These are phyloP conservation scores for Enteromius paludinosus DNA, from an alignment of 2,797 vertebrate genomes.

Conservation along the genomic window DNA sequence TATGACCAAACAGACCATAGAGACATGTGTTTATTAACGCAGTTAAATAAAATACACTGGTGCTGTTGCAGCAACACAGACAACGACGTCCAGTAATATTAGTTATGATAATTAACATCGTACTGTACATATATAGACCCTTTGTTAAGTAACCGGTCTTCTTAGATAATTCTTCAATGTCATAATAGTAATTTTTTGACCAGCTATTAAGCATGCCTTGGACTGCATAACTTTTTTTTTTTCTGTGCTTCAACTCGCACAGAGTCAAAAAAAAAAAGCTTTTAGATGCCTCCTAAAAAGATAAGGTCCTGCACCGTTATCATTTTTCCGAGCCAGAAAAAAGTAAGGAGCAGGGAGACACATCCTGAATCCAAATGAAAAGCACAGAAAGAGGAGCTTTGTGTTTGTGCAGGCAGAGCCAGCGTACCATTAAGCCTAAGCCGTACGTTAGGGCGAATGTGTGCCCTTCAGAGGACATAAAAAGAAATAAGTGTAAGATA, in stretches of 20 bases:
- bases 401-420: slow-evolving; percentile 27
- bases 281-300: slow-evolving; percentile 72
- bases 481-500: slow-evolving; percentile 50
- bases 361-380: slow-evolving; percentile 67
- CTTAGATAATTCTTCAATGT: neutral
- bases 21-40: slow-evolving; percentile 4
- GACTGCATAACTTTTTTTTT: slow-evolving; percentile 60
- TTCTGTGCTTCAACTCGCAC: slow-evolving; percentile 64
- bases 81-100: neutral
- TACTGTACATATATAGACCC: neutral
- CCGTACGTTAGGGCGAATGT: neutral
- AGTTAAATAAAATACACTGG: neutral
- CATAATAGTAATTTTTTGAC: slow-evolving; percentile 55
- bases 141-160: neutral
- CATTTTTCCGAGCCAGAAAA: slow-evolving; percentile 59
- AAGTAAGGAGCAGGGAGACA: slow-evolving; percentile 62
- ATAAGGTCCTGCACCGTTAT: slow-evolving; percentile 65
- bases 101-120: neutral
- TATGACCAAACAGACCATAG: slow-evolving; percentile 58
- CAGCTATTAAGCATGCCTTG: slow-evolving; percentile 59
- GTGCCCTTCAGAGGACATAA: slow-evolving; percentile 44
- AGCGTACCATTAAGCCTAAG: slow-evolving; percentile 32
- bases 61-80: slow-evolving; percentile 9
- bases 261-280: slow-evolving; percentile 60
- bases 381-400: slow-evolving; percentile 60